phyloP scores from a whole-genome alignment of 2,113 vertebrate species.

The Apodemus speciosus region DNA sequence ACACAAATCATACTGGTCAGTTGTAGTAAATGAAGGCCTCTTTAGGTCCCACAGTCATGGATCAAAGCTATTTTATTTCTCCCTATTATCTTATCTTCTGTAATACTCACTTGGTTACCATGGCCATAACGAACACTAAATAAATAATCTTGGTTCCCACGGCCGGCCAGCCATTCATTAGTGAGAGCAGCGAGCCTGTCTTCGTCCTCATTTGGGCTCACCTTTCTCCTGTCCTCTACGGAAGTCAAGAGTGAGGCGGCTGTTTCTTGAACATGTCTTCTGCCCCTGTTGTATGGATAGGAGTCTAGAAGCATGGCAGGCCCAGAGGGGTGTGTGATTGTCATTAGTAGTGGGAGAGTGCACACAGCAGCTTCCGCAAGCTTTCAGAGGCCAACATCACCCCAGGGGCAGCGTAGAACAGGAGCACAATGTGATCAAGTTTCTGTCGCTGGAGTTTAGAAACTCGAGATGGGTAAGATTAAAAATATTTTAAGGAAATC shows the following conservation, averaged over 20 bases:
- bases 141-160: slow-evolving; percentile 24
- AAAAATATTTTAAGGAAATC: slow-evolving; percentile 58
- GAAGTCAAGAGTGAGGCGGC: not conserved
- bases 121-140: slow-evolving; percentile 21
- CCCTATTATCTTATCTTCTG: not conserved
- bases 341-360: not conserved
- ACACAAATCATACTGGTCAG: not conserved
- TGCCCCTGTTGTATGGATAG: not conserved
- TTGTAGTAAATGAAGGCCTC: not conserved
- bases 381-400: slow-evolving; percentile 2
- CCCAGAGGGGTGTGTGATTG: not conserved
- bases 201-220: not conserved
- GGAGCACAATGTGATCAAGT: slow-evolving; percentile 15
- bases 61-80: not conserved
- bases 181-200: not conserved
- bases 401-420: not conserved
- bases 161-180: not conserved
- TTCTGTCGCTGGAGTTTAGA: slow-evolving; percentile 52
- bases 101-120: not conserved
- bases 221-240: not conserved
- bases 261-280: not conserved
- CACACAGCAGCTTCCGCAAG: slow-evolving; percentile 21
- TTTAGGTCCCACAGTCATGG: not conserved
- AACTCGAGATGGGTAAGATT: slow-evolving; percentile 57
- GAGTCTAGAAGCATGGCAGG: not conserved